Evolutionary conservation across 1,140 invertebrate genomes (phyloP), one percentile per base, ranked within the genome.

Genomic region (Globodera ellingtonae): DNA sequence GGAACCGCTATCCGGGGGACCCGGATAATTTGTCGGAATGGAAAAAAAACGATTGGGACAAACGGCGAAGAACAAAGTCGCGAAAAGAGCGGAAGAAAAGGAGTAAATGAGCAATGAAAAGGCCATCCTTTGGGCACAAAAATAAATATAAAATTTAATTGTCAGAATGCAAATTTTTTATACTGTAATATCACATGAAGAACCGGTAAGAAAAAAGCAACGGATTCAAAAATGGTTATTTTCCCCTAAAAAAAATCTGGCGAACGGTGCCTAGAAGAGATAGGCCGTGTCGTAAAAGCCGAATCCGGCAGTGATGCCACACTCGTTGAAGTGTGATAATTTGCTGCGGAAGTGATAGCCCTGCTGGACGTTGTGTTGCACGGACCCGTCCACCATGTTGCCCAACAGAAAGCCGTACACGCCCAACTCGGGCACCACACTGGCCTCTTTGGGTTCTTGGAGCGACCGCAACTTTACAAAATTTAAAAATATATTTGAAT

Each of bases 351-450:
- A 62, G 15, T 62, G 56, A 15, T 62, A 18, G 56, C 56, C 56
- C 5, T 62, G 56, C 15, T 62, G 56, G 56, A 62, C 56, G 18
- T 62, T 62, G 56, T 62, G 56, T 24, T 98, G 90, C 92, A 98
- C 94, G 90, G 97, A 95, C 1, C 96, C 97, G 47, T 93, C 93
- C 90, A 94, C 92, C 81, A 92, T 90, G 89, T 97, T 98, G 21
- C 81, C 98, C 93, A 82, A 97, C 92, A 71, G 94, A 93, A 67
- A 88, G 35, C 97, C 97, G 90, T 95, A 99, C 81, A 98, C 94
- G 71, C 97, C 97, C 48, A 99, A 91, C 90, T 99, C 97, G 46
- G 94, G 94, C 3, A 98, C 93, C 62, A 94, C 91, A 84, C 94
- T 93, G 0, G 81, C 88, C 80, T 86, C 84, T 73, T 83, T 86